Conservation (phyloP, 1,140 invertebrate genomes). For the Bombus balteatus region DNA sequence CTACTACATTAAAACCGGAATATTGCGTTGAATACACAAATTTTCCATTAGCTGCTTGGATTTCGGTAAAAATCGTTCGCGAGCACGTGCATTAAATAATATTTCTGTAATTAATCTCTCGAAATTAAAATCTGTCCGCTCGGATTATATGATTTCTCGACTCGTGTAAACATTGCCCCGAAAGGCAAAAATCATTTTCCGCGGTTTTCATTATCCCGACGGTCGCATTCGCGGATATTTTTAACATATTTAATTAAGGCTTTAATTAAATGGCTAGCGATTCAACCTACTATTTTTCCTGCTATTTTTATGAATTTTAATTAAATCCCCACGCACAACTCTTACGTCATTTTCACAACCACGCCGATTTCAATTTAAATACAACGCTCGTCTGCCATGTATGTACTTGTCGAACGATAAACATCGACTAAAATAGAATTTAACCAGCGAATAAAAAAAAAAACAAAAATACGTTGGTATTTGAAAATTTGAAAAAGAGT, state of each 20-base stretch:
- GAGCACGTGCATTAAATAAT: background rate
- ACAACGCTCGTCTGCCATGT: background rate
- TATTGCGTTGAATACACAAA: constrained; percentile 26
- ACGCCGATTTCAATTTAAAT: background rate
- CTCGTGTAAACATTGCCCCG: background rate
- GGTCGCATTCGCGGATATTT: background rate
- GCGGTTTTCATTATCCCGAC: background rate
- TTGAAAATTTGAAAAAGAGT: background rate
- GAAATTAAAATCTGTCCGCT: background rate
- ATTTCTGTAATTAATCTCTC: background rate
- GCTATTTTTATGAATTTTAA: constrained; percentile 10
- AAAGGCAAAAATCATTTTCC: background rate
- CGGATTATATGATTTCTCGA: background rate
- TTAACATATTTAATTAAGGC: constrained; percentile 21
- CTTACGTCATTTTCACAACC: background rate
- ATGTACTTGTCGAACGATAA: background rate
- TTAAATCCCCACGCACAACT: background rate
- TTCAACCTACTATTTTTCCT: background rate
- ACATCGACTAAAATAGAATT: background rate
- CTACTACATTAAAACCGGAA: background rate
- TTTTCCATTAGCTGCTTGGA: constrained; percentile 28
- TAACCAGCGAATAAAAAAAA: no score
- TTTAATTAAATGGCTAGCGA: constrained; percentile 22
- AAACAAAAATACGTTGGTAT: no score
- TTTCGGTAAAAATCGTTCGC: constrained; percentile 7